These are phyloP conservation scores for Sander lucioperca DNA, from an alignment of 2,113 vertebrate genomes.

Conservation along the genomic window DNA sequence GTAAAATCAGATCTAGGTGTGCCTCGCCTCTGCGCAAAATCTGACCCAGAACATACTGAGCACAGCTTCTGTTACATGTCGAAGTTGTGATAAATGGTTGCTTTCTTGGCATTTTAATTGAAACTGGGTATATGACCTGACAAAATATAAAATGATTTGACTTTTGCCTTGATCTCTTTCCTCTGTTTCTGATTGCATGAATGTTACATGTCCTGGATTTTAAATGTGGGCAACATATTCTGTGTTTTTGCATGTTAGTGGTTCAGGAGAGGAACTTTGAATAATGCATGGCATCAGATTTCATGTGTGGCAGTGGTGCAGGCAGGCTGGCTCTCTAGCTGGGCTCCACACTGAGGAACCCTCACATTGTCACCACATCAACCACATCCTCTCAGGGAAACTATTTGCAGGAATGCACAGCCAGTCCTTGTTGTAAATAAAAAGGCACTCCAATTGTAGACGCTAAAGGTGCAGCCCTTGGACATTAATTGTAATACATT, in stretches of 20 bases:
- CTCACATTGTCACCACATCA: slow-evolving; percentile 30
- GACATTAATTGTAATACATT: slow-evolving; percentile 36
- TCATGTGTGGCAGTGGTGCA: slow-evolving; percentile 51
- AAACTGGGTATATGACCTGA: neutral
- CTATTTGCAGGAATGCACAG: slow-evolving; percentile 12
- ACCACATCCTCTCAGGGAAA: slow-evolving; percentile 30
- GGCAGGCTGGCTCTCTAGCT: slow-evolving; percentile 26
- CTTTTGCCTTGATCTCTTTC: neutral
- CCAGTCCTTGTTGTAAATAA: slow-evolving; percentile 45
- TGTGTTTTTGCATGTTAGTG: slow-evolving; percentile 45
- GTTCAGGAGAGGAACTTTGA: slow-evolving; percentile 59
- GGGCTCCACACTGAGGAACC: slow-evolving; percentile 39
- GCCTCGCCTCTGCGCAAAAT: slow-evolving; percentile 65
- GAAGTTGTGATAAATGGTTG: neutral
- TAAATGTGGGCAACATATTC: slow-evolving; percentile 22
- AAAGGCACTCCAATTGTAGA: slow-evolving; percentile 27
- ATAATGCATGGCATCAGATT: slow-evolving; percentile 70
- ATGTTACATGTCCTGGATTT: slow-evolving; percentile 32
- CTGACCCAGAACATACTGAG: slow-evolving; percentile 6
- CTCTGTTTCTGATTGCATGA: slow-evolving; percentile 9
- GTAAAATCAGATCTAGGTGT: slow-evolving; percentile 51
- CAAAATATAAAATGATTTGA: neutral
- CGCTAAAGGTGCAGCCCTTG: slow-evolving; percentile 44
- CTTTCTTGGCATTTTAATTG: neutral
- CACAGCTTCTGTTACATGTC: neutral